Conservation (phyloP, 2,113 vertebrate species). For the Microcebus jonahi region DNA sequence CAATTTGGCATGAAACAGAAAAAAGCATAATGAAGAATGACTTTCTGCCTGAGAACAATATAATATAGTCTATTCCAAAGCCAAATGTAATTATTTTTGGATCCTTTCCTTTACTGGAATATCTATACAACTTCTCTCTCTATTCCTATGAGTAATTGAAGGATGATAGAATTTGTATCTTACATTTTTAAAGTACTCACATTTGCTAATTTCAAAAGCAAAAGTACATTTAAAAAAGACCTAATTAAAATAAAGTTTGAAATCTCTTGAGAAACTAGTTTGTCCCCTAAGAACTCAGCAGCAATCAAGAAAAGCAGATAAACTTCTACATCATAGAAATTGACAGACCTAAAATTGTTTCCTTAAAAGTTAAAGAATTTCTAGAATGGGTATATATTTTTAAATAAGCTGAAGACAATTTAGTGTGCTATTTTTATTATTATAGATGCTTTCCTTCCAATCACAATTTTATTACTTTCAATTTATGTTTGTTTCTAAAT, state of each 20-base stretch:
- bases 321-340: constrained; percentile 31
- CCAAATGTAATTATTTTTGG: constrained; percentile 29
- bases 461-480: background rate
- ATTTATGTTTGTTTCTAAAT: constrained; percentile 51
- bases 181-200: constrained; percentile 53
- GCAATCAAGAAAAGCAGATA: constrained; percentile 45
- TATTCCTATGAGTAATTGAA: constrained; percentile 54
- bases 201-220: constrained; percentile 62
- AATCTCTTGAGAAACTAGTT: constrained; percentile 53
- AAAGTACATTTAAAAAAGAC: constrained; percentile 58
- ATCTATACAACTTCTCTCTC: background rate
- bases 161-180: constrained; percentile 54
- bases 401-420: constrained; percentile 33
- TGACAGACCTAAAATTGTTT: constrained; percentile 47
- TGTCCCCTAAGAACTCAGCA: constrained; percentile 36
- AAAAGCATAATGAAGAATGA: background rate
- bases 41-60: background rate
- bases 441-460: background rate
- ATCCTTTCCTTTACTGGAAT: constrained; percentile 44
- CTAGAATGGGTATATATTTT: background rate
- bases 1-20: background rate
- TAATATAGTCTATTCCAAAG: background rate
- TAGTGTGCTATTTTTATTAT: background rate
- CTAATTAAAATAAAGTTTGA: constrained; percentile 68
- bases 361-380: constrained; percentile 39